Evolutionary conservation across 2,888 invertebrate species (phyloP).

Genomic region (Bimastos eiseni): DNA sequence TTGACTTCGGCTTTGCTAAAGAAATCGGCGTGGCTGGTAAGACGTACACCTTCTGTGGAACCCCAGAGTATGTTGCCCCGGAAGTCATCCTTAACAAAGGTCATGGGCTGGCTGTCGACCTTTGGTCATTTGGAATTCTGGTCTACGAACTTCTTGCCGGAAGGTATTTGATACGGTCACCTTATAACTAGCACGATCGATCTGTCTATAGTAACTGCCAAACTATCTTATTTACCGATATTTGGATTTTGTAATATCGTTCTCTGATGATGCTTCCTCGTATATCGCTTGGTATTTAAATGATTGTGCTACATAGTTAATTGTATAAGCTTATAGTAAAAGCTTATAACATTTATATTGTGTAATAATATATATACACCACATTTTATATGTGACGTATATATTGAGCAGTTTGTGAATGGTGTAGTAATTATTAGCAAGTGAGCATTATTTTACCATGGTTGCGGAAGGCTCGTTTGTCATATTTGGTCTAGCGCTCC

Average conservation of each 20-base stretch:
- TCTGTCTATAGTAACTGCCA: not conserved
- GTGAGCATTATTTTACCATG: not conserved
- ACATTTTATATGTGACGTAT: too few species aligned
- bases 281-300: too few species aligned
- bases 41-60: constrained; percentile 99
- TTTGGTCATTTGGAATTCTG: constrained; percentile 96
- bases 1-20: constrained; percentile 99
- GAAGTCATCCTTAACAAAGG: constrained; percentile 98
- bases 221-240: not conserved
- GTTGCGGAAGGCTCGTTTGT: not conserved
- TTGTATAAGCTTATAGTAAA: too few species aligned
- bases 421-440: too few species aligned
- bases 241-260: too few species aligned
- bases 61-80: constrained; percentile 90
- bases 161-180: constrained; percentile 60
- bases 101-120: constrained; percentile 87
- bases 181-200: not conserved
- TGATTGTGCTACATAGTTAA: too few species aligned
- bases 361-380: too few species aligned
- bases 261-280: too few species aligned
- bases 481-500: constrained; percentile 70
- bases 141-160: constrained; percentile 97
- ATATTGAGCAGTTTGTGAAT: too few species aligned
- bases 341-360: too few species aligned
- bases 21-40: constrained; percentile 77